Evolutionary conservation across 2,113 vertebrate species (phyloP), one percentile per base, ranked within the genome.

Genomic region (Varanus komodoensis): DNA sequence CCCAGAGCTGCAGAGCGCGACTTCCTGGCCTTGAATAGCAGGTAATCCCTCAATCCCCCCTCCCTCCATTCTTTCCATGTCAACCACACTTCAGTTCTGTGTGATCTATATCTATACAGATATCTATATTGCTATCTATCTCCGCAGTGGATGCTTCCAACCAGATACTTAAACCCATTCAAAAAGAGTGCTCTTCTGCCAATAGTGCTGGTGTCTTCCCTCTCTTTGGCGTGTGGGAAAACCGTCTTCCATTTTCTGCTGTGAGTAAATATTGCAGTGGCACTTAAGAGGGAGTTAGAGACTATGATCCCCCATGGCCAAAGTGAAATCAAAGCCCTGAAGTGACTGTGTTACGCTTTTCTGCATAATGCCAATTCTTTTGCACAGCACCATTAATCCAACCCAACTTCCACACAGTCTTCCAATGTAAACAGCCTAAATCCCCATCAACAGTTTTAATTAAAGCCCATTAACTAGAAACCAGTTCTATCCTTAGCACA

Each of bases 391-490:
- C 12, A 81, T 74, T 79, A 67, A 7, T 73, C 73, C 68, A 9
- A 2, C 78, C 0, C 1, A 75, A 4, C 67, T 2, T 23, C 54
- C 0, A 4, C 29, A 32, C 14, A 4, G 21, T 3, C 79, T 78
- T 90, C 0, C 0, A 25, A 83, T 1, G 1, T 2, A 32, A 21
- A 48, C 84, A 34, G 0, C 1, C 19, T 81, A 0, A 11, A 0
- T 19, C 89, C 91, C 92, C 78, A 6, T 52, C 11, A 7, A 2
- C 0, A 0, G 14, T 89, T 57, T 82, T 48, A 75, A 3, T 38
- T 82, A 15, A 83, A 89, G 79, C 89, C 82, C 3, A 52, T 25
- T 71, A 84, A 8, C 87, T 38, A 25, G 9, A 57, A 91, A 2
- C 0, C 0, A 38, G 84, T 54, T 87, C 86, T 3, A 0, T 17